phyloP scores from a whole-genome alignment of 1,140 invertebrate genomes.

The Lucilia cuprina region DNA sequence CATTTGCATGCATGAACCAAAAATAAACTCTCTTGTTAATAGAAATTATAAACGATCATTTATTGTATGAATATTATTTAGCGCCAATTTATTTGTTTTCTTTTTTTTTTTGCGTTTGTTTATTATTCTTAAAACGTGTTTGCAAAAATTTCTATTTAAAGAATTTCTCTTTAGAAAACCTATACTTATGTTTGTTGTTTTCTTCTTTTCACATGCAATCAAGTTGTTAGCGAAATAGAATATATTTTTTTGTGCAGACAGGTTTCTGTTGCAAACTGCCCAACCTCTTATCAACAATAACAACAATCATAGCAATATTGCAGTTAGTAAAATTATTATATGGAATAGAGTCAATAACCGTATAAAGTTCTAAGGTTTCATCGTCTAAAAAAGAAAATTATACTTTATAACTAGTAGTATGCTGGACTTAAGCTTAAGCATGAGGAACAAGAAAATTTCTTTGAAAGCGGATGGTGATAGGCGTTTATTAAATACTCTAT shows the following conservation, averaged over 20 bases:
- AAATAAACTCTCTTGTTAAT: no score
- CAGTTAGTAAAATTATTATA: no score
- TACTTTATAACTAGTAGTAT: background rate
- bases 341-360: conserved; percentile 36
- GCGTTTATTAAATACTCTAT: background rate
- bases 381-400: background rate
- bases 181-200: background rate
- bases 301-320: background rate
- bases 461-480: background rate
- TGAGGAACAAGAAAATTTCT: background rate
- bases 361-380: conserved; percentile 2
- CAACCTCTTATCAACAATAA: background rate
- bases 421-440: background rate
- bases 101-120: background rate
- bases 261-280: background rate
- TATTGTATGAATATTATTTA: background rate
- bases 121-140: background rate
- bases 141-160: background rate
- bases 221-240: background rate
- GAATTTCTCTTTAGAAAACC: background rate
- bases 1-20: no score
- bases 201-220: background rate
- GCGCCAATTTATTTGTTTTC: conserved; percentile 7
- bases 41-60: background rate
- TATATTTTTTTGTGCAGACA: background rate